These are phyloP conservation scores for Danio aesculapii DNA, from an alignment of 2,797 vertebrate genomes.

Conservation along the genomic window DNA sequence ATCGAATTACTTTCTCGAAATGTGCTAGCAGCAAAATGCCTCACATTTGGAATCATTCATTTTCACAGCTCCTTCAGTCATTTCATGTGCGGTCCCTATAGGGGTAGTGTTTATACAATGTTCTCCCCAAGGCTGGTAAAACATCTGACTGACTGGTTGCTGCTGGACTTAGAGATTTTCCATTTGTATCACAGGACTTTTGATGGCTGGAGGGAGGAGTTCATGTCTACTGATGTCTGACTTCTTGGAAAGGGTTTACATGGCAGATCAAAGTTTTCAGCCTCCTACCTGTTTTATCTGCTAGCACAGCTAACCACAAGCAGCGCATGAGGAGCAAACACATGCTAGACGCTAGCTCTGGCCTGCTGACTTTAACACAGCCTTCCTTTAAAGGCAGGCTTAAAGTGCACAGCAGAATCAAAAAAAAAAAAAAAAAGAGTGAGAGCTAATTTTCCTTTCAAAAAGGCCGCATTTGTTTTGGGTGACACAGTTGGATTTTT, in stretches of 20 bases:
- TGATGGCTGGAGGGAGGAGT: conserved; percentile 40
- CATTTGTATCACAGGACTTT: conserved; percentile 47
- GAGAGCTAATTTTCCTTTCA: background rate
- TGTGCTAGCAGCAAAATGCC: background rate
- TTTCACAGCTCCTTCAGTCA: conserved; percentile 19
- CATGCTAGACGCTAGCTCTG: conserved; percentile 43
- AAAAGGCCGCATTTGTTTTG: conserved; percentile 35
- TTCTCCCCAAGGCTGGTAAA: conserved; percentile 44
- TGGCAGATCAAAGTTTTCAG: conserved; percentile 58
- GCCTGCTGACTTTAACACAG: conserved; percentile 23
- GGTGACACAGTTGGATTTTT: background rate
- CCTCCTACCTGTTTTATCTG: conserved; percentile 59
- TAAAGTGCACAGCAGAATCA: conserved; percentile 30
- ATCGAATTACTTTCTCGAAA: conserved; percentile 9
- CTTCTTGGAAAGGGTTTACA: conserved; percentile 60
- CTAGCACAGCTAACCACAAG: conserved; percentile 59
- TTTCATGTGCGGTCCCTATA: conserved; percentile 43
- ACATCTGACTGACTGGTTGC: conserved; percentile 39
- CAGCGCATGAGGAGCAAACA: conserved; percentile 53
- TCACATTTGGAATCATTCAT: conserved; percentile 29
- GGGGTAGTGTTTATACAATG: conserved; percentile 47
- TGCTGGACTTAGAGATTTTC: conserved; percentile 42
- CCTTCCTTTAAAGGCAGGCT: conserved; percentile 16
- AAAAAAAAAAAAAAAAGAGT: conserved; percentile 3
- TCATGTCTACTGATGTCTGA: conserved; percentile 51